phyloP scores from a whole-genome alignment of 2,797 vertebrate species.

The Coranthus polyacanthus region DNA sequence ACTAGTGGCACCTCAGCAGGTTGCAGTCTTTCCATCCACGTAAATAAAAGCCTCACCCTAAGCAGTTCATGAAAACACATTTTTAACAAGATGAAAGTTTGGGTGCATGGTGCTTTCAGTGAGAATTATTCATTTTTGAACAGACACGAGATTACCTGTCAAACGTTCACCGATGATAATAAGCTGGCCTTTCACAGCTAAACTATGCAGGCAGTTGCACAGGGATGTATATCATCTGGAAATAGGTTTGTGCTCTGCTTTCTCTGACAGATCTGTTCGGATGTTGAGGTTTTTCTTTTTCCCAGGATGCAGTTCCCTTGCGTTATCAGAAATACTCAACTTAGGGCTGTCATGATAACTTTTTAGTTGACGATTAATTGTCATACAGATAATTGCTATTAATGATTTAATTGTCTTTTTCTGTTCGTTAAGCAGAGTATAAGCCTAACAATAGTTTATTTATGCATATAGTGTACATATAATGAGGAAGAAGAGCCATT shows the following conservation, averaged over 20 bases:
- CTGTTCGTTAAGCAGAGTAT: too few species aligned
- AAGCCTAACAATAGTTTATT: too few species aligned
- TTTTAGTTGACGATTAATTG: too few species aligned
- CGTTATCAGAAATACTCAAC: neutral
- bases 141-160: slow-evolving; percentile 37
- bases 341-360: too few species aligned
- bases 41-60: neutral
- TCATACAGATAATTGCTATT: too few species aligned
- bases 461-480: too few species aligned
- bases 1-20: neutral
- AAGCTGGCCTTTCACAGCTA: slow-evolving; percentile 11
- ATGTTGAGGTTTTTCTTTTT: slow-evolving; percentile 22
- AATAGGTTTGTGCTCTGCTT: slow-evolving; percentile 34
- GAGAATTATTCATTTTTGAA: slow-evolving; percentile 33
- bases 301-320: too few species aligned
- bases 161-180: slow-evolving; percentile 16
- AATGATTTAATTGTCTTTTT: too few species aligned
- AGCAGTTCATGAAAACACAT: neutral
- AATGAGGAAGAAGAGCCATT: too few species aligned
- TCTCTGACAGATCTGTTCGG: slow-evolving; percentile 37
- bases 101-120: neutral
- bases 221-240: slow-evolving; percentile 20
- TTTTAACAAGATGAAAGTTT: slow-evolving; percentile 9
- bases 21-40: neutral
- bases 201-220: neutral